phyloP scores from a whole-genome alignment of 2,888 invertebrate species.

The Heliconius erato region DNA sequence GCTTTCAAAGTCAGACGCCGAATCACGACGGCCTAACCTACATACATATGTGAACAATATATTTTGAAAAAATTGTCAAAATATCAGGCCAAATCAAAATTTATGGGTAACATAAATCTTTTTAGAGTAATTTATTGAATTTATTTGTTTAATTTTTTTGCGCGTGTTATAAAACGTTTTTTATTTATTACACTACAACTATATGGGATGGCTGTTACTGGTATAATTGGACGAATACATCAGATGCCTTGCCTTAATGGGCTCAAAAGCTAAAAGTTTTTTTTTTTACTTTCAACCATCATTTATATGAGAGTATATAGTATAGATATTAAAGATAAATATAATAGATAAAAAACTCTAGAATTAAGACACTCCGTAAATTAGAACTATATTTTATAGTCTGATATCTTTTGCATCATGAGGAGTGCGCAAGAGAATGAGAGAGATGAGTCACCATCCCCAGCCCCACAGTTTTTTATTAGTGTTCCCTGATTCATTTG shows the following conservation, averaged over 20 bases:
- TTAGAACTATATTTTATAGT: too few relatives aligned
- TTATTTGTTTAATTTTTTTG: conserved; percentile 12
- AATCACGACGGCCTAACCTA: not conserved
- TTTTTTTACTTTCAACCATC: not conserved
- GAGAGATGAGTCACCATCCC: too few relatives aligned
- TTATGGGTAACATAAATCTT: conserved; percentile 14
- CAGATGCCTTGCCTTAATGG: conserved; percentile 3
- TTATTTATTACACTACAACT: conserved; percentile 7
- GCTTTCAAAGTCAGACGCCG: not conserved
- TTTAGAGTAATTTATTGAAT: conserved; percentile 26
- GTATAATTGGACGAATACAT: conserved; percentile 16
- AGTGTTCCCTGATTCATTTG: too few relatives aligned
- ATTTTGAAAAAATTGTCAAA: not conserved
- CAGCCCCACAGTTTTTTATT: too few relatives aligned
- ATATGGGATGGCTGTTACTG: not conserved
- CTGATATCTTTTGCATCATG: too few relatives aligned
- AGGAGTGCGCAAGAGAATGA: too few relatives aligned
- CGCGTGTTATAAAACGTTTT: not conserved
- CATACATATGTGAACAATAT: not conserved
- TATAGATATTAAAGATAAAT: too few relatives aligned
- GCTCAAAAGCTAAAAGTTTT: not conserved
- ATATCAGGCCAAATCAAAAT: conserved; percentile 21
- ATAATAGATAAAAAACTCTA: not conserved
- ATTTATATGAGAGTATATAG: too few relatives aligned
- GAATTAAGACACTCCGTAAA: not conserved